These are phyloP conservation scores for Dendrocincla fuliginosa DNA, from an alignment of 2,797 vertebrate genomes.

Conservation along the genomic window DNA sequence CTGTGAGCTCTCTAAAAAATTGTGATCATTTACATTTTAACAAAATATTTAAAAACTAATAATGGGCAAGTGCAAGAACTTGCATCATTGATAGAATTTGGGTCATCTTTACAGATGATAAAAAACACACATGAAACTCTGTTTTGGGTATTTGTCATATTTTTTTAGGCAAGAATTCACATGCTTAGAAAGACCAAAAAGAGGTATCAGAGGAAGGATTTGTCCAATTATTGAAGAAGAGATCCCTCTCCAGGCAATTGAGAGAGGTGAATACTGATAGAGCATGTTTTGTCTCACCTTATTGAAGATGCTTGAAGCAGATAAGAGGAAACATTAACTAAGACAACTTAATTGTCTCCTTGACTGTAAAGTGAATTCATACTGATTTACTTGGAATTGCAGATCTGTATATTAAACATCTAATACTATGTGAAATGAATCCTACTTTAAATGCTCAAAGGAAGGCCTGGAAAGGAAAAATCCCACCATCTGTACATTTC, in stretches of 20 bases:
- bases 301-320: background rate
- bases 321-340: background rate
- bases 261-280: background rate
- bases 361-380: background rate
- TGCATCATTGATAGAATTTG: background rate
- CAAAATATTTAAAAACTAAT: background rate
- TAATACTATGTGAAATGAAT: background rate
- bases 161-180: background rate
- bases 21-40: background rate
- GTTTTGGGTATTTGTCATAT: background rate
- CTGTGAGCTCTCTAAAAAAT: background rate
- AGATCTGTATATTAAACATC: background rate
- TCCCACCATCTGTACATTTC: background rate
- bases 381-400: background rate
- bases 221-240: background rate
- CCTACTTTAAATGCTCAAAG: background rate
- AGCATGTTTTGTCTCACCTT: background rate
- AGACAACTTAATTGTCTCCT: background rate
- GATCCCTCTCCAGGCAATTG: background rate
- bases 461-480: background rate
- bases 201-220: background rate
- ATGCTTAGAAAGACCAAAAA: background rate
- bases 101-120: background rate
- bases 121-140: background rate
- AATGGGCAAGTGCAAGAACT: accelerated